These are phyloP conservation scores for Synanthedon formicaeformis DNA, from an alignment of 2,888 invertebrate genomes.

Conservation along the genomic window DNA sequence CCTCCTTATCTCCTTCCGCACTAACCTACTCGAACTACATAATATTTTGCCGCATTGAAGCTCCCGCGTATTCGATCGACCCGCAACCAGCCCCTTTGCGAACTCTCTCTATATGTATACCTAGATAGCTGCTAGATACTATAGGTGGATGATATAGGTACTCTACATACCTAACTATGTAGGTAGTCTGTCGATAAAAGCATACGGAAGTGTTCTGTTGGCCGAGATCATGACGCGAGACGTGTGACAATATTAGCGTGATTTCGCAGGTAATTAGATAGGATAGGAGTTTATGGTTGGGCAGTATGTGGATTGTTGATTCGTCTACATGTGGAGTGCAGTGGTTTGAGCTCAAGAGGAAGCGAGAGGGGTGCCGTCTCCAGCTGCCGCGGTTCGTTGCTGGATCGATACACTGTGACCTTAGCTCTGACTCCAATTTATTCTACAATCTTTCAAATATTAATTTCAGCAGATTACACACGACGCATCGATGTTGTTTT, in stretches of 20 bases:
- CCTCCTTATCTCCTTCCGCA: conserved; percentile 5
- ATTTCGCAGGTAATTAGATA: not conserved
- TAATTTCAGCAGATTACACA: too few species aligned
- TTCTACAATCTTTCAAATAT: conserved; percentile 7
- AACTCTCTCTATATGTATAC: conserved; percentile 20
- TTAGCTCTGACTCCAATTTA: conserved; percentile 34
- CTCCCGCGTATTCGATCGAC: conserved; percentile 52
- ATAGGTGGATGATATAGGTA: not conserved
- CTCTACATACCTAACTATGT: too few species aligned
- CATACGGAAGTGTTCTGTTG: not conserved
- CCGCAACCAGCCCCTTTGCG: conserved; percentile 33
- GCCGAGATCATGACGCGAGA: too few species aligned
- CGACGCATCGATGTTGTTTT: too few species aligned
- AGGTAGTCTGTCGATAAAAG: not conserved
- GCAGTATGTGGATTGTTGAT: not conserved
- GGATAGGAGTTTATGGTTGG: not conserved
- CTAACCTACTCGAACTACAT: conserved; percentile 16
- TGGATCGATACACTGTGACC: conserved; percentile 54
- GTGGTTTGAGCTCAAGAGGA: conserved; percentile 11
- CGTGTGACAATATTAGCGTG: not conserved
- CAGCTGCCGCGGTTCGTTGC: conserved; percentile 32
- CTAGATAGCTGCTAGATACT: not conserved
- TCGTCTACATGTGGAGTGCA: conserved; percentile 4
- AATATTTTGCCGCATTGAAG: conserved; percentile 55
- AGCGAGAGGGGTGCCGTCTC: conserved; percentile 32